These are phyloP conservation scores for Lordiphosa andalusiaca DNA, from an alignment of 2,888 invertebrate species.

Conservation along the genomic window DNA sequence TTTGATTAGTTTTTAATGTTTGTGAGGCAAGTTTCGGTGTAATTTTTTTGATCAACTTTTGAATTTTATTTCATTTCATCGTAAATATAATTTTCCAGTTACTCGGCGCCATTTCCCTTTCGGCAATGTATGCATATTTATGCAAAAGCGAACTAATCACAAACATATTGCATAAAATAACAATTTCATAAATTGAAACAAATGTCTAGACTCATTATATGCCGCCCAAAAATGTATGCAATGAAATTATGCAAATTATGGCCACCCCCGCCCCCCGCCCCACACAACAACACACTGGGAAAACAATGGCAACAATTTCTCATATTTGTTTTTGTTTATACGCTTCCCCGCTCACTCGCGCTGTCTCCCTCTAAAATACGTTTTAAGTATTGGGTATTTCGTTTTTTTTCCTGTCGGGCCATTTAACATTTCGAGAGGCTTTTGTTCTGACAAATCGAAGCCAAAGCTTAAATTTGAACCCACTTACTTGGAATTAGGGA, in stretches of 20 bases:
- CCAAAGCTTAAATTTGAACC: no score
- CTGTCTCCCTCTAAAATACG: background rate
- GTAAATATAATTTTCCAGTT: slow-evolving; percentile 25
- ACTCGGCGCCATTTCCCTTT: background rate
- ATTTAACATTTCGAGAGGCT: no score
- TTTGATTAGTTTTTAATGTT: slow-evolving; percentile 76
- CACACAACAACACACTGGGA: background rate
- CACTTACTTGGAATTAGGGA: no score
- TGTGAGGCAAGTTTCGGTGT: slow-evolving; percentile 46
- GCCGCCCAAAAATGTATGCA: slow-evolving; percentile 46
- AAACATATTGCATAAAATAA: slow-evolving; percentile 72
- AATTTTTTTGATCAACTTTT: slow-evolving; percentile 50
- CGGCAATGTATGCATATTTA: slow-evolving; percentile 48
- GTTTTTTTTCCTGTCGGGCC: no score
- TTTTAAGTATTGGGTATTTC: slow-evolving; percentile 6
- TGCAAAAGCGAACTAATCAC: slow-evolving; percentile 64
- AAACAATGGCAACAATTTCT: slow-evolving; percentile 11
- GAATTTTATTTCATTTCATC: slow-evolving; percentile 32
- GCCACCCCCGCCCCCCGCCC: no score
- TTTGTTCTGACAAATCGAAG: no score
- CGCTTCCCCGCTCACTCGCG: no score
- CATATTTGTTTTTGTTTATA: slow-evolving; percentile 1
- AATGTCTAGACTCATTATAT: slow-evolving; percentile 71
- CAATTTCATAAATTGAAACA: slow-evolving; percentile 66
- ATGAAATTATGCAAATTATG: slow-evolving; percentile 69